Evolutionary conservation across 2,888 invertebrate species (phyloP).

Genomic region (Syrphus vitripennis): DNA sequence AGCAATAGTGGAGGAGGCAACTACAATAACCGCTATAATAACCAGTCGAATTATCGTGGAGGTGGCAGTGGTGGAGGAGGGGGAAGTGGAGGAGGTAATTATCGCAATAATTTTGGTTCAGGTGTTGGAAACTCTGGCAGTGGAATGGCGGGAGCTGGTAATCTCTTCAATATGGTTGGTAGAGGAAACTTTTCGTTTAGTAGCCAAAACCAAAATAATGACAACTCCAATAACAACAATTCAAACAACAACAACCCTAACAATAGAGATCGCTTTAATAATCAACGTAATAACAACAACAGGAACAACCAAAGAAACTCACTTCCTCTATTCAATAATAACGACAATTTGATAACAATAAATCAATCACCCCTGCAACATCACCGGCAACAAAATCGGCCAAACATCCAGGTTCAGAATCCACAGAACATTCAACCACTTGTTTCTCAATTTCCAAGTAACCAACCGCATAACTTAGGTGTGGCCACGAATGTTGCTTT

Average conservation of each 20-base stretch:
- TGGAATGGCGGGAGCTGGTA: conserved; percentile 47
- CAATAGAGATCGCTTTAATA: conserved; percentile 75
- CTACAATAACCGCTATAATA: conserved; percentile 77
- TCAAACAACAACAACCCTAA: conserved; percentile 23
- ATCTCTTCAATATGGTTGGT: conserved; percentile 72
- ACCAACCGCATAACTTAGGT: conserved; percentile 17
- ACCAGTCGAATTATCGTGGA: conserved; percentile 75
- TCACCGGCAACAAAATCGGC: conserved; percentile 29
- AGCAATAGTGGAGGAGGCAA: conserved; percentile 77
- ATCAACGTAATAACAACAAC: conserved; percentile 73
- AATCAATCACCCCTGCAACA: conserved; percentile 33
- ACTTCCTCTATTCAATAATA: conserved; percentile 71
- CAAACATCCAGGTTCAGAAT: neutral
- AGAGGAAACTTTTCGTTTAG: conserved; percentile 75
- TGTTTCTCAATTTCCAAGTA: conserved; percentile 33
- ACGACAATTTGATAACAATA: conserved; percentile 27
- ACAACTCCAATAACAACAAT: conserved; percentile 26
- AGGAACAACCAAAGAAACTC: conserved; percentile 73
- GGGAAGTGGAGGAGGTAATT: conserved; percentile 68
- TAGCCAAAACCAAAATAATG: conserved; percentile 67
- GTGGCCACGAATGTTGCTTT: neutral
- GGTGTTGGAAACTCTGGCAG: conserved; percentile 34
- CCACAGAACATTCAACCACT: conserved; percentile 26
- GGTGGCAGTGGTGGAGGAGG: conserved; percentile 59
- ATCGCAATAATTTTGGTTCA: conserved; percentile 66